These are phyloP conservation scores for Pelagia noctiluca DNA, from an alignment of 30 jellyfish, hydroid and myxozoan genomes.

Conservation along the genomic window DNA sequence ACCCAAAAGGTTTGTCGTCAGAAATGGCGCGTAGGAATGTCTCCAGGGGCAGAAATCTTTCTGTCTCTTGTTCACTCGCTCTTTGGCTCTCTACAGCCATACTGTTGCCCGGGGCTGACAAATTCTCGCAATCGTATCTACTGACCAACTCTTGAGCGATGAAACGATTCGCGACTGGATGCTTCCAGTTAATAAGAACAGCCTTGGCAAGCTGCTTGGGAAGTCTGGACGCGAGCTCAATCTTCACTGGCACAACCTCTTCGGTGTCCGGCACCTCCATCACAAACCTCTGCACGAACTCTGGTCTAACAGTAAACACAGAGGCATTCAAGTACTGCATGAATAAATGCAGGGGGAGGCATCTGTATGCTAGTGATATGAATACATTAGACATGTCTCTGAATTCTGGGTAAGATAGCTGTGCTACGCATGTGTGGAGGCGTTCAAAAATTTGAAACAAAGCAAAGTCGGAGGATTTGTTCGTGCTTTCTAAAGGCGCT, in stretches of 20 bases:
- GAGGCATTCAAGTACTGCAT: slow-evolving; percentile 73
- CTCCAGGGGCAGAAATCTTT: slow-evolving; percentile 48
- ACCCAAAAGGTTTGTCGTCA: slow-evolving; percentile 26
- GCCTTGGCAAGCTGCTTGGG: slow-evolving; percentile 63
- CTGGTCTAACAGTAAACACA: slow-evolving; percentile 64
- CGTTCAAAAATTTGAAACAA: slow-evolving; percentile 87
- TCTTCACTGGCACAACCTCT: slow-evolving; percentile 46
- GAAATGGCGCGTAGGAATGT: slow-evolving; percentile 49
- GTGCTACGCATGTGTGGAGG: slow-evolving; percentile 34
- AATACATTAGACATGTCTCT: slow-evolving; percentile 61
- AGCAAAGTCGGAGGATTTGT: slow-evolving; percentile 53
- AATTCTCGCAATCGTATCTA: slow-evolving; percentile 30
- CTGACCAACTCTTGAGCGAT: slow-evolving; percentile 60
- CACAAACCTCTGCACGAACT: slow-evolving; percentile 59
- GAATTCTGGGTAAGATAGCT: slow-evolving; percentile 73
- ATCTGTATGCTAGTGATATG: slow-evolving; percentile 72
- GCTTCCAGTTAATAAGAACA: slow-evolving; percentile 62
- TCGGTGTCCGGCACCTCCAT: slow-evolving; percentile 69
- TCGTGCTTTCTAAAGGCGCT: slow-evolving; percentile 36
- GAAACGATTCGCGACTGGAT: slow-evolving; percentile 66
- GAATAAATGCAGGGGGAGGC: slow-evolving; percentile 71
- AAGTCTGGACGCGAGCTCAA: slow-evolving; percentile 57
- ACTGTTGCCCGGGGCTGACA: not conserved
- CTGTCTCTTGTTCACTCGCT: slow-evolving; percentile 7
- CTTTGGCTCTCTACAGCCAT: slow-evolving; percentile 12